Conservation (phyloP, 2,797 vertebrate species). For the Sebastes elongatus region DNA sequence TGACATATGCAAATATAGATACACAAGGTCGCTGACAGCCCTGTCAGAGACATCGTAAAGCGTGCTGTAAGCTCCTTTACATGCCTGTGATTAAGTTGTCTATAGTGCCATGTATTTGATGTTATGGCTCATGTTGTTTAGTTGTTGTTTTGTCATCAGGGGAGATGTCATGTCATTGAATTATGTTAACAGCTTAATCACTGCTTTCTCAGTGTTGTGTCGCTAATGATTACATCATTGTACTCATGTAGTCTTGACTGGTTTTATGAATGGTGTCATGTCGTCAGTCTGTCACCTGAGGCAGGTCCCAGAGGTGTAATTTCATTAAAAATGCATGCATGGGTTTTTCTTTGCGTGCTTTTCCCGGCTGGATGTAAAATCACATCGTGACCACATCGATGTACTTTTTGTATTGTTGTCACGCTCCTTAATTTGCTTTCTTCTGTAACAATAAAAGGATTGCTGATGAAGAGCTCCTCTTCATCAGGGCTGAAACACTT, state of each 20-base stretch:
- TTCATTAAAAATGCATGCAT: not conserved
- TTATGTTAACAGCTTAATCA: slow-evolving; percentile 30
- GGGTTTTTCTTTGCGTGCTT: not conserved
- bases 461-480: slow-evolving; percentile 30
- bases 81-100: slow-evolving; percentile 6
- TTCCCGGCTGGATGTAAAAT: not conserved
- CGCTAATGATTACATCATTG: slow-evolving; percentile 6
- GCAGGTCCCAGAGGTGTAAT: not conserved
- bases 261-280: not conserved
- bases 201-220: slow-evolving; percentile 16
- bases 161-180: slow-evolving; percentile 10
- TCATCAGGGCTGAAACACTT: slow-evolving; percentile 5
- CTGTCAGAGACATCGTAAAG: not conserved
- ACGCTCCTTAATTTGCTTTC: slow-evolving; percentile 11
- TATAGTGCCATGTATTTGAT: not conserved
- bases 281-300: not conserved
- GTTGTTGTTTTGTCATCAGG: not conserved
- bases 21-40: not conserved
- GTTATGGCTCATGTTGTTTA: not conserved
- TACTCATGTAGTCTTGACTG: not conserved
- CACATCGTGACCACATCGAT: not conserved
- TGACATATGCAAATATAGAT: not conserved
- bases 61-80: not conserved
- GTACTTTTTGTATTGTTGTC: not conserved
- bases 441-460: slow-evolving; percentile 3